Base-by-base conservation (phyloP, 2,113 vertebrate genomes). In the Mesoclemmys tuberculata region DNA sequence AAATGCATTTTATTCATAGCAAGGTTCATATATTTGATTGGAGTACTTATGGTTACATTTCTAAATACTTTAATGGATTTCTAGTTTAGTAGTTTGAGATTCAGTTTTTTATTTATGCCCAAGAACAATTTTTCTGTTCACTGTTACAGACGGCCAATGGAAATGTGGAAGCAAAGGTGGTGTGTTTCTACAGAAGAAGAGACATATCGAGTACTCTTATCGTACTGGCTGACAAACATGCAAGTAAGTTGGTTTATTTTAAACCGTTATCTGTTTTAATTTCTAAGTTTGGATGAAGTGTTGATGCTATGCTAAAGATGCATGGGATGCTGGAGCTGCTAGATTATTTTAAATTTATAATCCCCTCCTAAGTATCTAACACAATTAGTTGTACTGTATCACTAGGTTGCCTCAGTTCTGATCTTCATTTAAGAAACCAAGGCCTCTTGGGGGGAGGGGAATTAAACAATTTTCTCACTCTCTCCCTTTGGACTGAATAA, bases 91-190 rank as follows among this genome's bases (percentile, higher is more conserved):
- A 38, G 58, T 16, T 22, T 77, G 24, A 48, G 49, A 41, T 85
- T 87, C n/a, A 38, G 29, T 61, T 71, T 77, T 56, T 78, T 46
- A 29, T 52, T 27, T 48, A 13, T 46, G 19, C 31, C 93, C 4
- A 80, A 1, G 13, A 2, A 38, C 27, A 81, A 49, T 35, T 75
- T 48, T 55, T 29, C 93, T 97, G 94, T 97, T 97, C 96, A 93
- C 93, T 92, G 12, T 99, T 98, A 96, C 98, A 99, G 99, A 99
- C 99, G 82, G 99, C 99, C 96, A 99, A 99, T 97, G 99, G 99
- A 90, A 99, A 99, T 24, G 99, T 99, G 98, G 99, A 99, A 97
- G 99, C 99, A 88, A 99, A 99, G 98, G 99, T 99, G 98, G 99
- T 99, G 85, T 99, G 99, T 96, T 99, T 99, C 98, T 99, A 99